Percentiles rank a stretch among this genome's conserved stretches.
These are phyloP conservation scores for Nothocercus julius DNA, from an alignment of 2,113 vertebrate genomes.

Conservation along the genomic window DNA sequence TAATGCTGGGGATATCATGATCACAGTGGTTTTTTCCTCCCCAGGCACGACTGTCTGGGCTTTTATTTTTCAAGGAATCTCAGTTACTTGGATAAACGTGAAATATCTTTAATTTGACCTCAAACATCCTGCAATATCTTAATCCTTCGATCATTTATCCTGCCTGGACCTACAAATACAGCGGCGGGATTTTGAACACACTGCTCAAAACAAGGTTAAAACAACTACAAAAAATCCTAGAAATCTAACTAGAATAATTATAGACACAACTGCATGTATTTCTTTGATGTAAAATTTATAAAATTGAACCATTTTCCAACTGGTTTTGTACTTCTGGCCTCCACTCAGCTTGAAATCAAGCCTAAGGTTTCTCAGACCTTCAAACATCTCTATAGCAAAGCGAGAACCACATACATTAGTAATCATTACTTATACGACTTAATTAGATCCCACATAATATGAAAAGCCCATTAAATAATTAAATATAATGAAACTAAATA, in stretches of 20 bases:
- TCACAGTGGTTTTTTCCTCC: neutral
- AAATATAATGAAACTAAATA: neutral
- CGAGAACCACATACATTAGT: neutral
- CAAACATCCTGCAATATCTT: rapidly evolving
- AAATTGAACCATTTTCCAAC: too few species aligned
- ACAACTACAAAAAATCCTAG: neutral
- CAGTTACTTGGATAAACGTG: neutral
- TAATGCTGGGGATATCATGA: neutral
- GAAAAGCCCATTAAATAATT: neutral
- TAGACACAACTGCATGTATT: neutral
- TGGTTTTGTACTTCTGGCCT: too few species aligned
- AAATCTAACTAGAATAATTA: neutral
- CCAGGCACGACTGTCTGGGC: neutral
- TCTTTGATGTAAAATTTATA: neutral
- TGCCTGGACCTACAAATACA: rapidly evolving
- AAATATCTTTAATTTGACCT: neutral
- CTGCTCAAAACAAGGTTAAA: rapidly evolving
- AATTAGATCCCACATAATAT: neutral
- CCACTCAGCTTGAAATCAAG: neutral
- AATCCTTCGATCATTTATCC: neutral
- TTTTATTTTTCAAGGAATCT: neutral
- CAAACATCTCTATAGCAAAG: neutral
- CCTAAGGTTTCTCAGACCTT: neutral
- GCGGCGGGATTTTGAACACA: neutral
- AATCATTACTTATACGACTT: neutral